Conservation (phyloP, 2,797 vertebrate genomes). For the Falco rusticolus region DNA sequence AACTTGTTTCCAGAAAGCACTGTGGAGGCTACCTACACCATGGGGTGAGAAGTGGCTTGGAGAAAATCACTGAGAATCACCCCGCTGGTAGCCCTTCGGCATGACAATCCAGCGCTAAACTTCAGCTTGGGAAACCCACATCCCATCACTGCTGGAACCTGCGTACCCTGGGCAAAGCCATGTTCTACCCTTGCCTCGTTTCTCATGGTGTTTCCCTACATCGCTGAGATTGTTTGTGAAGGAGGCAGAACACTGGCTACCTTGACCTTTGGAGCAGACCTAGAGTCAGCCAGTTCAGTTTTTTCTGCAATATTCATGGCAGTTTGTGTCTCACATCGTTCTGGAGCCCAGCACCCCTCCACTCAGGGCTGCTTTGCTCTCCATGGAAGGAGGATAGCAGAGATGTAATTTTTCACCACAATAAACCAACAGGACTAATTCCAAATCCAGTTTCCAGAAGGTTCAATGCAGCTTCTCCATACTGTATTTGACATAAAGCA, state of each 20-base stretch:
- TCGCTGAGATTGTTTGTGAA: not conserved
- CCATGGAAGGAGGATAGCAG: not conserved
- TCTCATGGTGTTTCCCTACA: not conserved
- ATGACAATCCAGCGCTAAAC: not conserved
- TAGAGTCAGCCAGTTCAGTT: accelerated
- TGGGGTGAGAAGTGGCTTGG: not conserved
- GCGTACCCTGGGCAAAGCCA: not conserved
- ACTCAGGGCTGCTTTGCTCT: not conserved
- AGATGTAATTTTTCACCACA: not conserved
- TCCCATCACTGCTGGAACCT: not conserved
- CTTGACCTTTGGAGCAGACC: not conserved
- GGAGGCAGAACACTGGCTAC: not conserved
- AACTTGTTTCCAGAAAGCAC: not conserved
- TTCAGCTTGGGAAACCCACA: not conserved
- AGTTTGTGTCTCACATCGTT: not conserved
- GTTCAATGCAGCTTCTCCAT: not conserved
- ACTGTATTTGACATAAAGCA: not conserved
- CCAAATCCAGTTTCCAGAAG: not conserved
- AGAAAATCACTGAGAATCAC: not conserved
- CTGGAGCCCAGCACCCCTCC: not conserved
- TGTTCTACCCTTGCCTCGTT: not conserved
- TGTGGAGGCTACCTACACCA: not conserved
- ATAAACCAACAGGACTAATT: not conserved
- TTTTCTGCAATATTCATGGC: not conserved
- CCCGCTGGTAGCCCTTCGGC: not conserved